Conservation (phyloP, 1,140 invertebrate species). For the Drosophila lacertosa region DNA sequence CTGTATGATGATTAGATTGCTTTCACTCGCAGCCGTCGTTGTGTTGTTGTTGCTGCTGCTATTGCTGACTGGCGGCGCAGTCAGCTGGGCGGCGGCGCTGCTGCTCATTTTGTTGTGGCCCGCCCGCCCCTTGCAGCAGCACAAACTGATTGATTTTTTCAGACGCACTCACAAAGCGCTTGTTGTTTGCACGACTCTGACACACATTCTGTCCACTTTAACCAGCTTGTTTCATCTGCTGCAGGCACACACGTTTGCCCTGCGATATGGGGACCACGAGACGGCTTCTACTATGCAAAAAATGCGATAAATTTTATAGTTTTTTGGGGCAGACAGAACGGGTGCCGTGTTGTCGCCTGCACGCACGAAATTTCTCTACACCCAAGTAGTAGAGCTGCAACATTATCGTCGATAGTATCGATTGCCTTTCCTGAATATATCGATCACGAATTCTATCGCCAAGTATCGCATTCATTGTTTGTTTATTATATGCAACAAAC, state of each 20-base stretch:
- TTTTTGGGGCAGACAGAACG: slow-evolving; percentile 42
- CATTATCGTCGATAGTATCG: slow-evolving; percentile 32
- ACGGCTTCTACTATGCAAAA: slow-evolving; percentile 34
- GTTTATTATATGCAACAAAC: too few species aligned
- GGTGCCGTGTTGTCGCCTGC: slow-evolving; percentile 66
- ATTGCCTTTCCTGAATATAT: neutral
- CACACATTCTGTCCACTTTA: slow-evolving; percentile 55
- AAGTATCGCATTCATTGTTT: slow-evolving; percentile 1
- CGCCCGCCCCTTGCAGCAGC: slow-evolving; percentile 36
- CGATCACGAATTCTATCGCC: slow-evolving; percentile 3
- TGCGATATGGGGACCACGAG: slow-evolving; percentile 13
- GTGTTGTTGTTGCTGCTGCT: slow-evolving; percentile 41
- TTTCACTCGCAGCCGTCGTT: slow-evolving; percentile 52
- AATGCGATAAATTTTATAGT: slow-evolving; percentile 57
- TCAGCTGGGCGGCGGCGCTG: slow-evolving; percentile 57
- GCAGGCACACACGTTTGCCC: slow-evolving; percentile 22
- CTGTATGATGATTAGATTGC: slow-evolving; percentile 88
- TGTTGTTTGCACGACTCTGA: slow-evolving; percentile 40
- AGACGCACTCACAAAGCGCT: slow-evolving; percentile 48
- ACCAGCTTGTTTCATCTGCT: slow-evolving; percentile 2
- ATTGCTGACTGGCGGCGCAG: slow-evolving; percentile 43
- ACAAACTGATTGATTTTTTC: slow-evolving; percentile 75
- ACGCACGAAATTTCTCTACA: slow-evolving; percentile 75
- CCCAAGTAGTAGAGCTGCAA: slow-evolving; percentile 57
- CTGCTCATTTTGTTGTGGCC: slow-evolving; percentile 68